These are phyloP conservation scores for Philypnodon macrostomus DNA, from an alignment of 2,797 vertebrate species.

Conservation along the genomic window DNA sequence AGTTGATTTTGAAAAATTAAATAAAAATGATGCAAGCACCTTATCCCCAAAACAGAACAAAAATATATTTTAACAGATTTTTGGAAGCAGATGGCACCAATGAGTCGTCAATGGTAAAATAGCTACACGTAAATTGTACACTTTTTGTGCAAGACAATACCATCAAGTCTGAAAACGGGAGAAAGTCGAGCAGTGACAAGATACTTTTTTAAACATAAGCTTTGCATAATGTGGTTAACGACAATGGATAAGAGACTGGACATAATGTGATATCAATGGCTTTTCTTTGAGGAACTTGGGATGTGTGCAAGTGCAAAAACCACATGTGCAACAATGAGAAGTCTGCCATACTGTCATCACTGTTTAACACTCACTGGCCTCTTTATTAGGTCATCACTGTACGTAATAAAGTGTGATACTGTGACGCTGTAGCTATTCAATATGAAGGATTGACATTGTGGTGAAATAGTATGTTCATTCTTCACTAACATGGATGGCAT, in stretches of 20 bases:
- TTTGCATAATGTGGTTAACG: slow-evolving; percentile 41
- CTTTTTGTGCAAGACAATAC: slow-evolving; percentile 42
- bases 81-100: slow-evolving; percentile 70
- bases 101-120: slow-evolving; percentile 56
- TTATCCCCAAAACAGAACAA: slow-evolving; percentile 54
- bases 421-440: too few species aligned
- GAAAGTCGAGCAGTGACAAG: slow-evolving; percentile 34
- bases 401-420: too few species aligned
- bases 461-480: too few species aligned
- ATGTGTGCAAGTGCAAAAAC: slow-evolving; percentile 47
- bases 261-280: too few species aligned
- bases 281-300: slow-evolving; percentile 12
- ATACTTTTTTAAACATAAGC: slow-evolving; percentile 25
- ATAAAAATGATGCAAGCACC: slow-evolving; percentile 68
- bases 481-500: too few species aligned
- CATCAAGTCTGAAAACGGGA: slow-evolving; percentile 35
- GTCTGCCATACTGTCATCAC: slow-evolving; percentile 40
- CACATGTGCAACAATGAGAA: slow-evolving; percentile 20
- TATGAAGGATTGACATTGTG: too few species aligned
- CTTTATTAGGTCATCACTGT: too few species aligned
- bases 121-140: slow-evolving; percentile 41
- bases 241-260: slow-evolving; percentile 27
- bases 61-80: slow-evolving; percentile 48
- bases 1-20: slow-evolving; percentile 59
- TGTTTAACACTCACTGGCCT: too few species aligned